phyloP scores from a whole-genome alignment of 2,113 vertebrate species.

The Isichthys henryi region DNA sequence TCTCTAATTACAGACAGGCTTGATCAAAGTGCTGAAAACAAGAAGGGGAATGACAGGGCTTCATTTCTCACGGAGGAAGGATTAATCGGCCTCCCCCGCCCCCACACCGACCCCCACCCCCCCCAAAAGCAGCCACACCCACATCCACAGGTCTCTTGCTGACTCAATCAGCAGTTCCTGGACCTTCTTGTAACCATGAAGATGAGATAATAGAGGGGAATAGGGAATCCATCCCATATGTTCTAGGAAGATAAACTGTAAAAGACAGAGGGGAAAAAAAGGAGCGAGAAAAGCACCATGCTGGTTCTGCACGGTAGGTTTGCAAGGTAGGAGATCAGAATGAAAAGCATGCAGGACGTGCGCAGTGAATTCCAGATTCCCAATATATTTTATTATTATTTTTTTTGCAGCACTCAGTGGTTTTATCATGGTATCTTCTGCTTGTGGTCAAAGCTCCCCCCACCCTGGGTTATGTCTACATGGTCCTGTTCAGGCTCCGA shows the following conservation, averaged over 20 bases:
- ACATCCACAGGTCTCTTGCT: constrained; percentile 10
- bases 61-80: constrained; percentile 51
- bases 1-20: constrained; percentile 42
- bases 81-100: constrained; percentile 43
- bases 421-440: background rate
- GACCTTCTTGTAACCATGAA: constrained; percentile 50
- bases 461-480: background rate
- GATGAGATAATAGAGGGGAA: constrained; percentile 48
- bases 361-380: constrained; percentile 34
- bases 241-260: constrained; percentile 46
- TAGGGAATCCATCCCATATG: constrained; percentile 32
- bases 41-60: constrained; percentile 23
- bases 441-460: background rate
- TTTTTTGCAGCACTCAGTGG: constrained; percentile 17
- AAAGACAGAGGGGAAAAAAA: constrained; percentile 34
- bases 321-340: constrained; percentile 50
- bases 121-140: background rate
- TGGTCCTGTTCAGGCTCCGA: background rate
- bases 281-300: constrained; percentile 41
- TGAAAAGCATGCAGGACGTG: constrained; percentile 38
- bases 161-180: constrained; percentile 36
- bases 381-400: constrained; percentile 31
- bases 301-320: constrained; percentile 22
- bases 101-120: background rate
- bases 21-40: constrained; percentile 19